Conservation (phyloP, 2,113 vertebrate genomes). For the Cathartes aura region DNA sequence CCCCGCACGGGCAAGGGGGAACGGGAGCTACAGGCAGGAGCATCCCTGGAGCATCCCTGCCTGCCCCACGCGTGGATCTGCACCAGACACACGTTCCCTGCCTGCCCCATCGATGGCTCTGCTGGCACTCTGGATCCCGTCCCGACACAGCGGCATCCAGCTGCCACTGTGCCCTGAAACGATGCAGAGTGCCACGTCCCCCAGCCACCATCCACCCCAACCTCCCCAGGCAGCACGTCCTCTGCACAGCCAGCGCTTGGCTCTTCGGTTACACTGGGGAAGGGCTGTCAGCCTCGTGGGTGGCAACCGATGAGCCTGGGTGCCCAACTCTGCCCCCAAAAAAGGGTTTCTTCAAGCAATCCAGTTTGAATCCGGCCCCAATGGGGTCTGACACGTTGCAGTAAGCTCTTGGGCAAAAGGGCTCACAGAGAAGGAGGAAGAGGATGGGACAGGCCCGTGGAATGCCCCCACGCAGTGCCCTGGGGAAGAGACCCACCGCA, state of each 20-base stretch:
- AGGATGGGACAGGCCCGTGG: not conserved
- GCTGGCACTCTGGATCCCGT: accelerated
- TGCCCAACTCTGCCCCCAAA: not conserved
- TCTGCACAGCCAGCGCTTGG: not conserved
- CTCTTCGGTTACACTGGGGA: not conserved
- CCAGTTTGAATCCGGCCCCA: not conserved
- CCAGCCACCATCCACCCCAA: not conserved
- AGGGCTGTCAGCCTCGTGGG: not conserved
- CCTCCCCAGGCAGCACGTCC: not conserved
- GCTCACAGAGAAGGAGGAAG: not conserved
- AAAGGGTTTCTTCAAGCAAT: not conserved
- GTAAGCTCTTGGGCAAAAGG: not conserved
- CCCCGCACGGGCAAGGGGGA: accelerated
- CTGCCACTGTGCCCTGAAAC: not conserved
- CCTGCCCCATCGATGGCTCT: not conserved
- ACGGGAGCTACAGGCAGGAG: not conserved
- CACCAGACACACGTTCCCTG: not conserved
- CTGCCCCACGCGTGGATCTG: not conserved
- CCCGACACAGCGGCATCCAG: accelerated
- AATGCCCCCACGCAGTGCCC: not conserved
- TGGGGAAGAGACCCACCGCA: accelerated
- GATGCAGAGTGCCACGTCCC: accelerated
- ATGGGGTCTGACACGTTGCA: accelerated
- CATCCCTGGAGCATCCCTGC: not conserved
- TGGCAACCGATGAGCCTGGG: not conserved